phyloP scores from a whole-genome alignment of 2,797 vertebrate species.

The Tiaroga cobitis region DNA sequence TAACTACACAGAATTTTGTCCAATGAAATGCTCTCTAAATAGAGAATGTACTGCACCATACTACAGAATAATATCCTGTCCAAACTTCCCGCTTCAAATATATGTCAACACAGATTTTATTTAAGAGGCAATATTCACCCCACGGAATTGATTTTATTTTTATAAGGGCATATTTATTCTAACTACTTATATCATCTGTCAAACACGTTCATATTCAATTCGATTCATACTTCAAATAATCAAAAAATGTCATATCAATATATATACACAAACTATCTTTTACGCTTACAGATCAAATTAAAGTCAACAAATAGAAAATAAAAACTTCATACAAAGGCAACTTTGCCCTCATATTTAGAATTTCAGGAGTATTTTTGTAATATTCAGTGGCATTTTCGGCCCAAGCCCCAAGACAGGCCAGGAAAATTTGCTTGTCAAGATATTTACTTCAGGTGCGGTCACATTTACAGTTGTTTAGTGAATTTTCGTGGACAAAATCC shows the following conservation, averaged over 20 bases:
- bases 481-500: neutral
- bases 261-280: neutral
- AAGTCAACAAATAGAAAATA: neutral
- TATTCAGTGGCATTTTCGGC: neutral
- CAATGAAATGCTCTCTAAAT: neutral
- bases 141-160: neutral
- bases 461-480: neutral
- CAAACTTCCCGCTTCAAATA: neutral
- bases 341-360: neutral
- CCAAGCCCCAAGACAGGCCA: neutral
- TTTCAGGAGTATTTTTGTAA: neutral
- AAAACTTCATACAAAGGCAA: neutral
- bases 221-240: neutral
- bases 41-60: neutral
- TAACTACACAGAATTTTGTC: neutral
- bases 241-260: neutral
- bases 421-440: neutral
- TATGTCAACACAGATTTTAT: neutral
- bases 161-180: neutral
- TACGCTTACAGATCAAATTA: neutral
- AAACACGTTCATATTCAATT: neutral
- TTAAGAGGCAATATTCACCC: neutral
- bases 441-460: neutral
- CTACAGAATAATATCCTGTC: neutral
- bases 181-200: neutral